phyloP scores from a whole-genome alignment of 2,888 invertebrate species.

The Cheilosia vulpina region DNA sequence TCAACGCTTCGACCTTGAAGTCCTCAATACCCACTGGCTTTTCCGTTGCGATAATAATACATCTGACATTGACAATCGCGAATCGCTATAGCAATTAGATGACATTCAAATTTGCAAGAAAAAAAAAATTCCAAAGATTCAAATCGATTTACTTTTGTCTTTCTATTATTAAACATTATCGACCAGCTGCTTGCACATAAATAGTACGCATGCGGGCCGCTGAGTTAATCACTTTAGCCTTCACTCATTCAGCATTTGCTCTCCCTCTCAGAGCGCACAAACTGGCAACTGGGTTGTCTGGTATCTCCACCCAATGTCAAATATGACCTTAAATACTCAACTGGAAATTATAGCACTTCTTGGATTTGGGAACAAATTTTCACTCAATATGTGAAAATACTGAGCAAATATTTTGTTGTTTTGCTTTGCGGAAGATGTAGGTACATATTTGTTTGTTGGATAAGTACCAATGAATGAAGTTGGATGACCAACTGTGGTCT shows the following conservation, averaged over 20 bases:
- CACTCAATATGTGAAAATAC: constrained; percentile 19
- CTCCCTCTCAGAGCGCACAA: background rate
- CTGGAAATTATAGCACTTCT: constrained; percentile 15
- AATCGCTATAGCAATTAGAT: background rate
- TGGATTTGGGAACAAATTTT: background rate
- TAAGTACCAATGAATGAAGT: background rate
- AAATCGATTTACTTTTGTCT: background rate
- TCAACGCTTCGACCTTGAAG: background rate
- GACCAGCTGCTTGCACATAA: constrained; percentile 2
- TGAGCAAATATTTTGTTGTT: background rate
- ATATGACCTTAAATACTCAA: constrained; percentile 46
- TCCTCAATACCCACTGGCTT: background rate
- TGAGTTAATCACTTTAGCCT: constrained; percentile 36
- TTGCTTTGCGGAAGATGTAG: constrained; percentile 2
- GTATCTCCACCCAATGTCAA: constrained; percentile 7
- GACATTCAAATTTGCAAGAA: background rate
- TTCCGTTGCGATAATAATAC: background rate
- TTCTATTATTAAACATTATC: background rate
- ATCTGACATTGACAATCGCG: background rate
- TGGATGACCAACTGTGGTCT: background rate
- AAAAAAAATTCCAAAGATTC: background rate
- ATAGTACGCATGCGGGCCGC: background rate
- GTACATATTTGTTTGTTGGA: background rate
- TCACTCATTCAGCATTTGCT: constrained; percentile 11
- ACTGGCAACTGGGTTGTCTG: background rate